These are phyloP conservation scores for Ochlodes sylvanus DNA, from an alignment of 2,888 invertebrate genomes.

Conservation along the genomic window DNA sequence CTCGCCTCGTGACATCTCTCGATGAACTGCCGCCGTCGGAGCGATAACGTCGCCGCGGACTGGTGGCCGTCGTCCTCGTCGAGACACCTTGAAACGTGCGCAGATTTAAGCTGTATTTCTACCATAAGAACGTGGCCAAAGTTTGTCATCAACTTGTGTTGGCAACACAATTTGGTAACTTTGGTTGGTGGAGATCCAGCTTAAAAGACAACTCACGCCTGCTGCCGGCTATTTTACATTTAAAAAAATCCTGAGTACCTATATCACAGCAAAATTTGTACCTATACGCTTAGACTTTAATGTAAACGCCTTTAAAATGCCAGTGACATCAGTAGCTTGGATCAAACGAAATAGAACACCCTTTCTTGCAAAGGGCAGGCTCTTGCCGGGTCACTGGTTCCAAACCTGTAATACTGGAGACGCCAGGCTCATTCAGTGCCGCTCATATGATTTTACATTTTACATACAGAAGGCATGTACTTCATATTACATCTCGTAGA, in stretches of 20 bases:
- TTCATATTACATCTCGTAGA: too few species aligned
- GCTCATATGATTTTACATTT: neutral
- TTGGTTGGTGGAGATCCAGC: too few species aligned
- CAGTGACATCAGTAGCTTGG: conserved; percentile 9
- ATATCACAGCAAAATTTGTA: too few species aligned
- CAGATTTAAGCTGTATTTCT: too few species aligned
- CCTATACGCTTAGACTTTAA: too few species aligned
- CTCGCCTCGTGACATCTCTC: conserved; percentile 79
- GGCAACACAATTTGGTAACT: too few species aligned
- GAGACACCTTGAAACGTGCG: conserved; percentile 59
- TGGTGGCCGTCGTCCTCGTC: conserved; percentile 68
- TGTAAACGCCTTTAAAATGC: conserved; percentile 8
- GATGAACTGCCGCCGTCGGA: conserved; percentile 76
- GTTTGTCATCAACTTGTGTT: too few species aligned
- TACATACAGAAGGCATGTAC: too few species aligned
- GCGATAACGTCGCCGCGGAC: conserved; percentile 62
- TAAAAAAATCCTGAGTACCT: too few species aligned
- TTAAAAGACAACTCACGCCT: too few species aligned
- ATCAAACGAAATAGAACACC: conserved; percentile 24
- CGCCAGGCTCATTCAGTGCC: neutral
- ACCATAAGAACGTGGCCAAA: too few species aligned
- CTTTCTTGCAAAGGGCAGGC: conserved; percentile 18
- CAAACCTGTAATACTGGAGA: conserved; percentile 11
- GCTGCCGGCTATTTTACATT: too few species aligned
- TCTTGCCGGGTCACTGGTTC: conserved; percentile 27